Evolutionary conservation across 2,888 invertebrate species (phyloP).

Genomic region (Pherbina coryleti): DNA sequence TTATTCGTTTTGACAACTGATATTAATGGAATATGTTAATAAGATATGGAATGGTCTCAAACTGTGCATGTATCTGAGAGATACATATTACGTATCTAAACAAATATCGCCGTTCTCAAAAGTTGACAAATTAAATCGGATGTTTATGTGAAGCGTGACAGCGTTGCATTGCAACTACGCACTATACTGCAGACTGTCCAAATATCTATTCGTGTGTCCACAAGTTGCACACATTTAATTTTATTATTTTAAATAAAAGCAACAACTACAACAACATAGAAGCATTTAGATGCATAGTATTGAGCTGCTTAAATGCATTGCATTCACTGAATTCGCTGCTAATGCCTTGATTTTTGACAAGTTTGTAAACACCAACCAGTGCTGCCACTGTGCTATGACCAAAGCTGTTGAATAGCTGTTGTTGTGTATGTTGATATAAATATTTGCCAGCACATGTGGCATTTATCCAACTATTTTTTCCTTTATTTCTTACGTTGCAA

Average conservation of each 20-base stretch:
- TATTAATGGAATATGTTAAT: conserved; percentile 19
- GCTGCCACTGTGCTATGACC: neutral
- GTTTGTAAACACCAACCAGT: neutral
- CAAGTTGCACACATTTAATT: neutral
- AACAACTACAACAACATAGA: conserved; percentile 2
- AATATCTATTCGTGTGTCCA: neutral
- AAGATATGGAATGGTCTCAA: neutral
- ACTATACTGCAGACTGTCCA: neutral
- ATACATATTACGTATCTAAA: neutral
- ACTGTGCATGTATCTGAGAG: no score
- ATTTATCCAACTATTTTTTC: conserved; percentile 1
- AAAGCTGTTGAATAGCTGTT: neutral
- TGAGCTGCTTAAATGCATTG: neutral
- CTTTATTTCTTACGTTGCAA: neutral
- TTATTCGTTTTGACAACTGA: neutral
- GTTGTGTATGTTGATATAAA: neutral
- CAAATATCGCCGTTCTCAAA: neutral
- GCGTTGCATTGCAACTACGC: neutral
- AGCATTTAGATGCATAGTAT: neutral
- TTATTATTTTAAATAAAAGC: neutral
- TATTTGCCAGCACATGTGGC: conserved; percentile 27
- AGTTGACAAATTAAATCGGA: conserved; percentile 8
- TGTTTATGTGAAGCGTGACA: conserved; percentile 7
- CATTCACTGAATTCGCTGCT: no score
- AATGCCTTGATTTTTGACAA: neutral